phyloP scores from a whole-genome alignment of 92 coral and sea anemone genomes.

The Muricea muricata region DNA sequence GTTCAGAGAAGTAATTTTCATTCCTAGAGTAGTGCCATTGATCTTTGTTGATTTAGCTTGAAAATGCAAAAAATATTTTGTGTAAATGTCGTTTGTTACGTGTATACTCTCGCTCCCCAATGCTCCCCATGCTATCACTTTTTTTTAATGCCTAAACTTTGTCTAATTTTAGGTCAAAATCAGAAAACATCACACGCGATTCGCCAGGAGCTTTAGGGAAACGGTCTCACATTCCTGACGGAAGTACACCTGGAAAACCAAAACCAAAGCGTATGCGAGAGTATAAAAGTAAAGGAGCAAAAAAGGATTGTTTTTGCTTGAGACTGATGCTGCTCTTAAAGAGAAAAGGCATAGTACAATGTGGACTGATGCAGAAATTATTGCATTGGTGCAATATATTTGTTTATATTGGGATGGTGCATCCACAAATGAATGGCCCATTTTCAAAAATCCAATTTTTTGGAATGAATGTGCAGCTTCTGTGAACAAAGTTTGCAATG shows the following conservation, averaged over 20 bases:
- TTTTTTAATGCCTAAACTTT: too few species aligned
- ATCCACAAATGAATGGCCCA: conserved; percentile 53
- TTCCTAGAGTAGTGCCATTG: too few species aligned
- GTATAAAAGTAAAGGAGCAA: too few species aligned
- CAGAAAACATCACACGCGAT: not conserved
- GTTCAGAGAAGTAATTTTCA: too few species aligned
- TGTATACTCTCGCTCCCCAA: too few species aligned
- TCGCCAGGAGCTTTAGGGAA: conserved; percentile 23
- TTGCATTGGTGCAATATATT: conserved; percentile 50
- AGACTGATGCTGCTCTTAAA: too few species aligned
- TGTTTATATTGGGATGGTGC: conserved; percentile 31
- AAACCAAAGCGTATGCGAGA: not conserved
- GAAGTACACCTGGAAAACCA: conserved; percentile 45
- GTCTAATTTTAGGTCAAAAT: too few species aligned
- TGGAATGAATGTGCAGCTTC: conserved; percentile 54
- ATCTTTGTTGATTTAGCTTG: too few species aligned
- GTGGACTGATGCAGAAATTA: conserved; percentile 32
- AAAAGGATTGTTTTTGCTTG: too few species aligned
- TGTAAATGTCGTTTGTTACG: too few species aligned
- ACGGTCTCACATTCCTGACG: conserved; percentile 25
- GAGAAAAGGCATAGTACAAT: not conserved
- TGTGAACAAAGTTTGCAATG: conserved; percentile 34
- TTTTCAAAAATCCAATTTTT: conserved; percentile 16
- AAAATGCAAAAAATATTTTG: too few species aligned
- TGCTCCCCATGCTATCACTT: too few species aligned